Evolutionary conservation across 2,797 vertebrate genomes (phyloP).

Genomic region (Caiman crocodilus): DNA sequence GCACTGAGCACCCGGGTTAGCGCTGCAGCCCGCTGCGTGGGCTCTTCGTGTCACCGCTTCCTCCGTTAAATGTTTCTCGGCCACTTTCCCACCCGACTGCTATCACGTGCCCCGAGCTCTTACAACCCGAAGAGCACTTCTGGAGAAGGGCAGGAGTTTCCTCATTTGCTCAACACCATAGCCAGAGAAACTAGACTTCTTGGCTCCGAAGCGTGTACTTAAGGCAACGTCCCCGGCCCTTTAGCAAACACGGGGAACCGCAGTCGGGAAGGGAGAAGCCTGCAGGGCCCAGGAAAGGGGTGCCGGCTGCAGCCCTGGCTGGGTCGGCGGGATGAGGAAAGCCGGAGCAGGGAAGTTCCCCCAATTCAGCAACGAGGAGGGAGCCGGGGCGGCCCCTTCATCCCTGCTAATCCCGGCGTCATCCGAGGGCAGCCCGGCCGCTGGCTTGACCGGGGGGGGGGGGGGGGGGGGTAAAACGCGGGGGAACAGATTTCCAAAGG

Average conservation of each 20-base stretch:
- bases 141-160: background rate
- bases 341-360: background rate
- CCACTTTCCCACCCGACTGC: too few species aligned
- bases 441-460: rapidly evolving
- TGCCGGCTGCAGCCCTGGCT: rapidly evolving
- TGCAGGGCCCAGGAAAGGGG: background rate
- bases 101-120: too few species aligned
- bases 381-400: background rate
- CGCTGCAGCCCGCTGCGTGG: too few species aligned
- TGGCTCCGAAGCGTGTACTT: rapidly evolving
- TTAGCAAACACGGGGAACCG: rapidly evolving
- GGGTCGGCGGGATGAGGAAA: background rate
- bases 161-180: background rate
- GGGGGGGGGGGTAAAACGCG: background rate
- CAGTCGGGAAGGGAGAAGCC: background rate
- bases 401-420: rapidly evolving
- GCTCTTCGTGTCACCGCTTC: background rate
- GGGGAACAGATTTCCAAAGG: background rate
- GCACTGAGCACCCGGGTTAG: too few species aligned
- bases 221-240: background rate
- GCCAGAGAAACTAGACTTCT: too few species aligned
- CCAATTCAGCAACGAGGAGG: rapidly evolving
- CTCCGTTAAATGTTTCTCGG: background rate
- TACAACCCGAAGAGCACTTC: background rate
- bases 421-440: rapidly evolving